Evolutionary conservation across 2,797 vertebrate genomes (phyloP), one percentile per base, ranked within the genome.

Genomic region (Protosalanx chinensis): DNA sequence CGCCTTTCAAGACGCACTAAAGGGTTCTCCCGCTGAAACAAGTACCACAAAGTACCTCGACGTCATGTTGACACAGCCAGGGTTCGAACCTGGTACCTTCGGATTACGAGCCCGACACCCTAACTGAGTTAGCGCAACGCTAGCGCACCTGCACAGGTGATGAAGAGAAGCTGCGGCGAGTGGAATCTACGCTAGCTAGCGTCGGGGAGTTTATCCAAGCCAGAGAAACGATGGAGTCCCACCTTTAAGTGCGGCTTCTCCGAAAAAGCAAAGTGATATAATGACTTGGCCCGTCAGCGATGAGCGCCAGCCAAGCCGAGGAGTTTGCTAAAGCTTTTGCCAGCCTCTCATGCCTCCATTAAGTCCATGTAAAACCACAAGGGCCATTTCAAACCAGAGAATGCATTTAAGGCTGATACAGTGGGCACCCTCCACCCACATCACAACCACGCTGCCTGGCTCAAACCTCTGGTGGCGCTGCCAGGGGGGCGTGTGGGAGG

Each of bases 111-210:
- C 23, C 23, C 23, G 23, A 27, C 23, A 27, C 23, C 23, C 23
- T 27, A 27, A 27, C 23, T 1, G 23, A 27, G 23, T 27, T 1
- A 27, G 23, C 75, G 70, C 71, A 76, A 64, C 41, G 78, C 71
- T 75, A 71, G 85, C 82, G 84, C 80, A 83, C 86, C 68, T 80
- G 72, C 75, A 68, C 77, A 68, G 83, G 79, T 63, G 78, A 81
- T 68, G 67, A 60, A 76, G 75, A 67, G 64, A 72, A 3, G 79
- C 56, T 18, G 64, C 73, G 35, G 66, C 74, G 62, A 73, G 74
- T 81, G 87, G 84, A 82, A 69, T 77, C 68, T 76, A 88, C 80
- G 83, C 90, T 88, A 85, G 78, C 41, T 51, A 79, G 62, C 75
- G 73, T 83, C 78, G 79, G 23, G 23, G 23, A 27, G 68, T 72